Base-by-base conservation (phyloP, 2,113 vertebrate species). In the Hydropotes inermis region DNA sequence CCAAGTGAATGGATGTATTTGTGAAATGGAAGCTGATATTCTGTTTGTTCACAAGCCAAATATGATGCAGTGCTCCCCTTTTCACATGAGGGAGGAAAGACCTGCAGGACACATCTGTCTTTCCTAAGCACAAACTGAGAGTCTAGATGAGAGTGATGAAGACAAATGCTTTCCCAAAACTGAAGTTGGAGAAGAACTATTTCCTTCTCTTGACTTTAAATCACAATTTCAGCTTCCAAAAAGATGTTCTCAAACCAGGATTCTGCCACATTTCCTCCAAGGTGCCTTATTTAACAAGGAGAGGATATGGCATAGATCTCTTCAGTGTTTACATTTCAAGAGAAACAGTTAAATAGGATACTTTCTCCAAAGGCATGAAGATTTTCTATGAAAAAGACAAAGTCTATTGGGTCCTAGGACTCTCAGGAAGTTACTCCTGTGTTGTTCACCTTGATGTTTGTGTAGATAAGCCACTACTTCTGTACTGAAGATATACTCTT, bases 41-140 rank as follows among this genome's bases (percentile, higher is more conserved):
- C 95, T 96, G 95, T 97, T 97, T 97, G 74, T 97, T 97, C 89
- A 89, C 81, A 85, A 93, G 39, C 87, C 95, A 98, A 83, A 94
- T 97, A 89, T 97, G 88, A 97, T 39, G 3, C 54, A 97, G 23
- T n/a, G 47, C 67, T 87, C n/a, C 23, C 87, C 97, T 95, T 61
- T 3, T 43, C 13, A 30, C 27, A 47, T 58, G 92, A 83, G 45
- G 85, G 87, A 30, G 70, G 93, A 14, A 52, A 85, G 96, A 93
- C 94, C 97, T 97, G 74, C 54, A 98, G 97, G 94, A 94, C 88
- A 85, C 92, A 97, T 98, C 89, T 94, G 96, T 97, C 97, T 98
- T 93, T 96, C 28, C 87, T 96, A 79, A 97, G 87, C 57, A 89
- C 90, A 98, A 85, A 94, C 94, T 82, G 45, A 91, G 94, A 43